phyloP scores from a whole-genome alignment of 2,113 vertebrate species.

The Epinephelus moara region DNA sequence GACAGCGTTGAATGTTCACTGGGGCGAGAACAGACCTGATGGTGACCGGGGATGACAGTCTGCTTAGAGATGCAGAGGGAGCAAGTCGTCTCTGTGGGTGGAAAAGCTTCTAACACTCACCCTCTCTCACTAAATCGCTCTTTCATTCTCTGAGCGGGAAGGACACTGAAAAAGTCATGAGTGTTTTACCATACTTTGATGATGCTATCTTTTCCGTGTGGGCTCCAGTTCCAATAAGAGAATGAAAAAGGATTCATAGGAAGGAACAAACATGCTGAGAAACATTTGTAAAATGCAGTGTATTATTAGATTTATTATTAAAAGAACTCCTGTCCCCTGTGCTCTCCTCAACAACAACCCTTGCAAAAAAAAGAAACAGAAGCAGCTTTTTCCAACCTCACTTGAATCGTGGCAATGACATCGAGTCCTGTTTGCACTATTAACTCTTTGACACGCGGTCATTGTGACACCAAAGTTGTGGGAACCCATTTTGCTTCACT shows the following conservation, averaged over 20 bases:
- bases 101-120: constrained; percentile 25
- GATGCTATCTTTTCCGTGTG: background rate
- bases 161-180: constrained; percentile 22
- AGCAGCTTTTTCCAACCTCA: background rate
- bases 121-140: constrained; percentile 4
- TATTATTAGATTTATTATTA: constrained; percentile 19
- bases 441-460: constrained; percentile 26
- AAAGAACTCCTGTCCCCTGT: background rate
- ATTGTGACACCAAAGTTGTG: constrained; percentile 34
- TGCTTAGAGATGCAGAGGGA: constrained; percentile 66
- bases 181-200: constrained; percentile 9
- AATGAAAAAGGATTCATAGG: background rate
- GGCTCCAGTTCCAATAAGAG: background rate
- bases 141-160: constrained; percentile 30
- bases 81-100: constrained; percentile 38
- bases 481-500: constrained; percentile 46
- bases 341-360: background rate
- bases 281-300: constrained; percentile 4
- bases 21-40: constrained; percentile 85
- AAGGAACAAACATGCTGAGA: background rate
- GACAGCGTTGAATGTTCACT: constrained; percentile 99
- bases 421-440: background rate
- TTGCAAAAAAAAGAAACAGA: constrained; percentile 4
- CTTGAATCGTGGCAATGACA: background rate
- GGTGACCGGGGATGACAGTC: constrained; percentile 74